phyloP scores from a whole-genome alignment of 2,113 vertebrate species.

The Notothenia coriiceps region DNA sequence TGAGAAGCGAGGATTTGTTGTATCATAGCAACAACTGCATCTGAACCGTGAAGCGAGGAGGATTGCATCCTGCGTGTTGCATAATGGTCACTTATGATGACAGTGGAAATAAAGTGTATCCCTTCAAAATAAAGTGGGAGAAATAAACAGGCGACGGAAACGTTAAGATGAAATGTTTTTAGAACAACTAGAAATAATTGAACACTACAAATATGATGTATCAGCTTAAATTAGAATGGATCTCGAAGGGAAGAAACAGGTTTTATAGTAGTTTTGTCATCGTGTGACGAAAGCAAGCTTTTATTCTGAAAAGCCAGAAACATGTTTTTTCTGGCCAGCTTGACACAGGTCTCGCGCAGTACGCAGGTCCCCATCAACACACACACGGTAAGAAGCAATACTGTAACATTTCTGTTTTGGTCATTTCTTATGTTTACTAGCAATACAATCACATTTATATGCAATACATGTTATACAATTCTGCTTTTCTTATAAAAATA shows the following conservation, averaged over 20 bases:
- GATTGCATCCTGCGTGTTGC: constrained; percentile 12
- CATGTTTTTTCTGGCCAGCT: neutral
- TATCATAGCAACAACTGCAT: constrained; percentile 72
- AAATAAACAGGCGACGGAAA: neutral
- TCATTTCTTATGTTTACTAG: neutral
- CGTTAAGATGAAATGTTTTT: rapidly evolving
- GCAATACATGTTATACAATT: neutral
- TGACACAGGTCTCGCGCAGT: constrained; percentile 19
- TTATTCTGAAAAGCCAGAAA: constrained; percentile 57
- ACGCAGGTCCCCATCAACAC: constrained; percentile 40
- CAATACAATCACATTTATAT: rapidly evolving
- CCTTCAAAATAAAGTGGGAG: constrained; percentile 45
- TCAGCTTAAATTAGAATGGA: rapidly evolving
- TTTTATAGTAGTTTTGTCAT: neutral
- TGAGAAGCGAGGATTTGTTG: constrained; percentile 23
- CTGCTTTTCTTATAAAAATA: neutral
- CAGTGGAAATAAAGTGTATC: neutral
- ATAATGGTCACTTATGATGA: neutral
- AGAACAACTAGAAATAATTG: rapidly evolving
- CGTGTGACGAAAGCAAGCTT: neutral
- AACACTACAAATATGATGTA: too few species aligned
- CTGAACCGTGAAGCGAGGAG: constrained; percentile 53
- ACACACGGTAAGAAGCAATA: constrained; percentile 59
- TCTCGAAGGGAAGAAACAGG: rapidly evolving
- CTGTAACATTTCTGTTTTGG: neutral